A percentile compares a stretch with the other conserved stretches of the same genome.
Conservation (phyloP, 2,797 vertebrate species). For the Urosaurus nigricauda region DNA sequence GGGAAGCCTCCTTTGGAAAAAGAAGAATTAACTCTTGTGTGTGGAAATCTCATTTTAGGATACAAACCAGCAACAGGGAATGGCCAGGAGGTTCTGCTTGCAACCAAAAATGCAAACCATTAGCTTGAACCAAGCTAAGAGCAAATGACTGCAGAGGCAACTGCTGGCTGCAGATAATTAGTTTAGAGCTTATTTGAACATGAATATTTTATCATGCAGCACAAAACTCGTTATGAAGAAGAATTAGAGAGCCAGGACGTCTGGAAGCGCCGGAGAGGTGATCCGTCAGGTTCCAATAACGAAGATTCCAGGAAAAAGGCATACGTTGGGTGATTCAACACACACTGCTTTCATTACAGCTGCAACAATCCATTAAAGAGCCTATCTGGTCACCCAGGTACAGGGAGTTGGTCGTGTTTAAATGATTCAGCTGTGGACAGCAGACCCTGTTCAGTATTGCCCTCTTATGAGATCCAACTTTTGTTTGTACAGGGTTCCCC, state of each 20-base stretch:
- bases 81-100: constrained; percentile 80
- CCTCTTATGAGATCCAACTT: accelerated
- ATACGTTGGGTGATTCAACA: constrained; percentile 60
- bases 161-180: constrained; percentile 81
- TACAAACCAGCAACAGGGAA: constrained; percentile 75
- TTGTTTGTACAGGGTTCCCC: background rate
- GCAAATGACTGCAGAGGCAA: constrained; percentile 75
- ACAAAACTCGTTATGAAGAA: constrained; percentile 81
- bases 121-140: constrained; percentile 78
- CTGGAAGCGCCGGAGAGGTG: constrained; percentile 68
- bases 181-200: constrained; percentile 81
- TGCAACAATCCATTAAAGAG: constrained; percentile 49
- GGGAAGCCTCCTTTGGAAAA: constrained; percentile 59
- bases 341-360: constrained; percentile 71
- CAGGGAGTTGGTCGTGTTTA: constrained; percentile 18
- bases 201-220: constrained; percentile 83
- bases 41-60: constrained; percentile 79
- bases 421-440: constrained; percentile 45
- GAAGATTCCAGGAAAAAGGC: constrained; percentile 64
- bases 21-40: constrained; percentile 65
- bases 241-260: constrained; percentile 74
- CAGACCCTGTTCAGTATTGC: background rate
- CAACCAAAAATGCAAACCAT: constrained; percentile 77
- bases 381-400: constrained; percentile 19
- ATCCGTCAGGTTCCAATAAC: constrained; percentile 74